Evolutionary conservation across 1,140 invertebrate genomes (phyloP), one percentile per base, ranked within the genome.

Genomic region (Coboldia fuscipes): DNA sequence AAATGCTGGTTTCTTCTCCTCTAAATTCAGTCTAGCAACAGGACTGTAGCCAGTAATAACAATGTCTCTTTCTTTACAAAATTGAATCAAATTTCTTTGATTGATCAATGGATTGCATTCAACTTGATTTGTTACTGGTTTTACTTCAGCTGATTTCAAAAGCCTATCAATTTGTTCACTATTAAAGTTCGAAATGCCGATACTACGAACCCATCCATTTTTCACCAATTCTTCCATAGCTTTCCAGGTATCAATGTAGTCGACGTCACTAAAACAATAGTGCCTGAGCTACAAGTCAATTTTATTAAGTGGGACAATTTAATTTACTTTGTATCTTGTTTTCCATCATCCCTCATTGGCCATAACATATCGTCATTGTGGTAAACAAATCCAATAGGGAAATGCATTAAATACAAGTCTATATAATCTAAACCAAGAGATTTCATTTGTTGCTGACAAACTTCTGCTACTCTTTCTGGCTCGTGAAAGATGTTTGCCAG

Each of bases 21-120:
- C 42, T 5, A 49, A 49, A 36, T 62, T 60, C 2, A 75, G 73
- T 0, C 72, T 63, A 3, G 80, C 85, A 2, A 94, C 56, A 0
- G 81, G 78, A 39, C 75, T 73, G 56, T 81, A 93, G 10, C 75
- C 82, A 1, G 71, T 83, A 1, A 93, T 47, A 4, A 58, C 51
- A 18, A 93, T 73, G 5, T 62, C 58, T 22, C 69, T 62, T 8
- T 58, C 42, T 13, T 63, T 55, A 43, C 82, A 88, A 44, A 77
- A 86, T 2, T 72, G 61, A 10, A 71, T 60, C 14, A 94, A 50
- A 38, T 75, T 68, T 3, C 63, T 60, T 47, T 93, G 85, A 39
- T 72, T 76, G 26, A 90, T 60, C 45, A 86, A 88, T 0, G 77
- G 76, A 53, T 93, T 82, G 38, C 75, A 76, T 54, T 94, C 88